Conservation (phyloP, 1,140 invertebrate genomes). For the Pinna nobilis region DNA sequence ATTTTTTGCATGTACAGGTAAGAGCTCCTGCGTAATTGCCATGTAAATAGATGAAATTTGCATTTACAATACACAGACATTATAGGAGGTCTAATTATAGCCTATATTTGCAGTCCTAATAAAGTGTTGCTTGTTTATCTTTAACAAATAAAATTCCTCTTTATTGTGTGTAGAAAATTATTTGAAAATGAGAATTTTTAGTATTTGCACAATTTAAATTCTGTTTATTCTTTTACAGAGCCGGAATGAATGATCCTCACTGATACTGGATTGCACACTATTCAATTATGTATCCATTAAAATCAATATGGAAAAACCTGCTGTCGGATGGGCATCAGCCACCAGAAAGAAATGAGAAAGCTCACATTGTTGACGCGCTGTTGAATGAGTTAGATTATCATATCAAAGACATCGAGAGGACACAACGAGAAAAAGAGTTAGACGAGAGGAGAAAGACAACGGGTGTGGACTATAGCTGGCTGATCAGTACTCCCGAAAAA, state of each 20-base stretch:
- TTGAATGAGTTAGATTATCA: conserved; percentile 66
- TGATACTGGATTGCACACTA: not conserved
- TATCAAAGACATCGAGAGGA: conserved; percentile 57
- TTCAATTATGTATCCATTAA: conserved; percentile 32
- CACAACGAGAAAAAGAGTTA: conserved; percentile 46
- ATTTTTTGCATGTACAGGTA: no score
- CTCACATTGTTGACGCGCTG: conserved; percentile 58
- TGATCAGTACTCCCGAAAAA: conserved; percentile 57
- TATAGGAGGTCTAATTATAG: no score
- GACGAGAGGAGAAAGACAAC: conserved; percentile 51
- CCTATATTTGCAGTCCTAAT: no score
- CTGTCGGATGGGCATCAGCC: conserved; percentile 46
- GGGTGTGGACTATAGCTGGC: conserved; percentile 72
- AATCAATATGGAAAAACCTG: conserved; percentile 51
- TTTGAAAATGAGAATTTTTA: not conserved
- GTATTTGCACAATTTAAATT: not conserved
- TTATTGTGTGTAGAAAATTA: not conserved
- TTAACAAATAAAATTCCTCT: no score
- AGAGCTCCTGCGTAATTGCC: no score
- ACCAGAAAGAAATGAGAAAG: conserved; percentile 56
- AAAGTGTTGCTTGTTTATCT: no score
- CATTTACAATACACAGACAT: no score
- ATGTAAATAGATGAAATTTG: no score
- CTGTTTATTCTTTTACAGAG: not conserved
- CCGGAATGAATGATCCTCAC: not conserved